These are phyloP conservation scores for Smittia sp. DNA, from an alignment of 2,888 invertebrate genomes.

Conservation along the genomic window DNA sequence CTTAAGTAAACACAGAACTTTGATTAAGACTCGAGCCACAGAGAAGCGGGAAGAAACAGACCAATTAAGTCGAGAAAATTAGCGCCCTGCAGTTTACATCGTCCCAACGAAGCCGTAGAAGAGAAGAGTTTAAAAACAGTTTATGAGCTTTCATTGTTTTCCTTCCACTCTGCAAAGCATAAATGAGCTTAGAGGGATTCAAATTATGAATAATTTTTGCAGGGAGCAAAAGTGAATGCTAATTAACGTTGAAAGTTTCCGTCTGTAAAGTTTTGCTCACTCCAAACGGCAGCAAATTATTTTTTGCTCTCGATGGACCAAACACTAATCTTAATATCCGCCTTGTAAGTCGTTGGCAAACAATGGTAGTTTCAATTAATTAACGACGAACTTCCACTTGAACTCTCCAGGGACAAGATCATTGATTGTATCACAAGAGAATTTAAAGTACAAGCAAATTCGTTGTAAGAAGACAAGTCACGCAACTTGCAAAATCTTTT, in stretches of 20 bases:
- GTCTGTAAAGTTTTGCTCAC: not conserved
- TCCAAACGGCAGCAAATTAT: not conserved
- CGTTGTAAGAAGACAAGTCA: not conserved
- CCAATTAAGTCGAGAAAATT: not conserved
- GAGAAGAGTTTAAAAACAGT: not conserved
- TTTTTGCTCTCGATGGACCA: not conserved
- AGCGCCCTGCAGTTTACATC: not conserved
- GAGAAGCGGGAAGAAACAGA: not conserved
- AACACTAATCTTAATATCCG: not conserved
- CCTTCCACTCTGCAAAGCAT: not conserved
- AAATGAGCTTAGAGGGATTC: not conserved
- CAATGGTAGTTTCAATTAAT: conserved; percentile 21
- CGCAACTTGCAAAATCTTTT: not conserved
- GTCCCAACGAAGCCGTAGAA: too few relatives aligned
- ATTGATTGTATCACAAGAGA: too few relatives aligned
- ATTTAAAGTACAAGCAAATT: not conserved
- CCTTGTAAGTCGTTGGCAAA: not conserved
- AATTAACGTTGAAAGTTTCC: not conserved
- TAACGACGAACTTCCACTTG: not conserved
- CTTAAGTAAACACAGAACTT: not conserved
- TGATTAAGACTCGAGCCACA: not conserved
- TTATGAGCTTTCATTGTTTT: conserved; percentile 2
- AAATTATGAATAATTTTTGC: not conserved
- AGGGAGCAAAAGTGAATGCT: not conserved
- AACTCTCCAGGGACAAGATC: too few relatives aligned